phyloP scores from a whole-genome alignment of 2,797 vertebrate species.

The Malurus splendens region DNA sequence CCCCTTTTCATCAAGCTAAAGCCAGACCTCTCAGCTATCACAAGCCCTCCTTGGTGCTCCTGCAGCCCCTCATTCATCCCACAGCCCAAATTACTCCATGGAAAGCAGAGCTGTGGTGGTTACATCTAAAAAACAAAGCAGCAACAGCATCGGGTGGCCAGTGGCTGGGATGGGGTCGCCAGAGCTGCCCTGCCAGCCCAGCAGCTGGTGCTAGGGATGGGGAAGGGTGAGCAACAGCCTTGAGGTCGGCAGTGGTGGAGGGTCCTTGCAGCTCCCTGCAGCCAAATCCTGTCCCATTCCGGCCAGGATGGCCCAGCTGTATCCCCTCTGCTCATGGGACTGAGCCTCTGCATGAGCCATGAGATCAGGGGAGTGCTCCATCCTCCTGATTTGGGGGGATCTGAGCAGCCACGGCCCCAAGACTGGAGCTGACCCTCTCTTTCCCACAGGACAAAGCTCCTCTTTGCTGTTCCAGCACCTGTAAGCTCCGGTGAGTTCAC shows the following conservation, averaged over 20 bases:
- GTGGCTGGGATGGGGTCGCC: background rate
- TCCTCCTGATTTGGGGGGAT: background rate
- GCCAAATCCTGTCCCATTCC: accelerated
- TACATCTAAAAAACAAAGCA: background rate
- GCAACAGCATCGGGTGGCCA: background rate
- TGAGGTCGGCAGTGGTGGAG: background rate
- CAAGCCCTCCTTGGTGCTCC: background rate
- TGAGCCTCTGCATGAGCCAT: accelerated
- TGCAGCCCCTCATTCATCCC: background rate
- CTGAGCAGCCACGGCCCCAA: background rate
- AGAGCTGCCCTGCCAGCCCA: background rate
- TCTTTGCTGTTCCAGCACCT: background rate
- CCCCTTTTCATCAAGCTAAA: background rate
- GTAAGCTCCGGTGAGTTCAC: background rate
- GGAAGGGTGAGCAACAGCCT: background rate
- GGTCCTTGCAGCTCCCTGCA: background rate
- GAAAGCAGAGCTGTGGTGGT: background rate
- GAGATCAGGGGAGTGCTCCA: background rate
- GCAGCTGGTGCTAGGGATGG: background rate
- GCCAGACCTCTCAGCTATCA: background rate
- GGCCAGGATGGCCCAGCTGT: background rate
- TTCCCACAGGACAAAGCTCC: background rate
- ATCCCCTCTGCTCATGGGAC: background rate
- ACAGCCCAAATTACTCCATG: accelerated
- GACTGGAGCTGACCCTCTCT: background rate